Base-by-base conservation (phyloP, 2,888 invertebrate genomes). In the Apantesis nais region DNA sequence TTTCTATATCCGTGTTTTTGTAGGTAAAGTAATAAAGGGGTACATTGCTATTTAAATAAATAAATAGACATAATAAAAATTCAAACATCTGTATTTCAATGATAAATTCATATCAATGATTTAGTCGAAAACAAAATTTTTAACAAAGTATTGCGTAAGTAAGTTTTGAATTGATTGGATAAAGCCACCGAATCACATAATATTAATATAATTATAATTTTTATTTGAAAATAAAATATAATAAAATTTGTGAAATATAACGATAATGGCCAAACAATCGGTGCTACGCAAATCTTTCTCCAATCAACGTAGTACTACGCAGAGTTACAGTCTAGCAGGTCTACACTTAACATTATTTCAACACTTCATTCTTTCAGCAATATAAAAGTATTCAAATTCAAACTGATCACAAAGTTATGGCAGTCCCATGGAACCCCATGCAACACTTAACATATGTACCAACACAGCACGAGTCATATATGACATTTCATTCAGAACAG, bases 321-420 rank as follows among this genome's bases (percentile, higher is more conserved):
- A 92, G 88, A 85, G 81, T 88, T 90, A 91, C 88, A 92, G 86
- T 92, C 94, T 95, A 95, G 94, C 95, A 93, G 86, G 89, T 93
- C 95, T 94, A 95, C 87, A 86, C 93, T 94, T 94, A 93, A 90
- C 88, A 91, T 89, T 92, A 93, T 87, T 85, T 89, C 88, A 91
- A 90, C 89, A 89, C 86, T 90, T 89, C 90, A 91, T 88, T 89
- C 92, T 89, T 88, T 90, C 92, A 90, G 93, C 92, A 93, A 91
- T 94, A 94, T 94, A 95, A 94, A 95, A 94, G 93, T 95, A 94
- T 93, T 94, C 92, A 95, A 94, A 94, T 93, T 94, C 92, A 95
- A 94, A 94, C 93, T 89, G 93, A 94, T 95, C 95, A 94, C 94
- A 95, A 90, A 89, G 88, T 91, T 93, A 94, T 94, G 94, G 94